A percentile compares a stretch with the other conserved stretches of the same genome.
These are phyloP conservation scores for western clawed frog (Xenopus tropicalis) DNA, from an alignment of 2,113 vertebrate genomes.

Conservation along the genomic window UCB_Xtro_10.0 CM004452.2:37512001-37512500, in stretches of 20 bases:
- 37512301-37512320: not conserved
- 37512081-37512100: not conserved
- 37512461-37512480: too few relatives aligned
- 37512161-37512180: conserved; percentile 33
- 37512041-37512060: conserved; percentile 25
- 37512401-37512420: too few relatives aligned
- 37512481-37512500: too few relatives aligned
- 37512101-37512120: conserved; percentile 26
- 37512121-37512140: conserved; percentile 28
- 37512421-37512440: too few relatives aligned
- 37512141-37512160: conserved; percentile 9
- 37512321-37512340: too few relatives aligned
- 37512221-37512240: not conserved
- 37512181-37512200: conserved; percentile 40
- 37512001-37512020: conserved; percentile 12
- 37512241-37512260: conserved; percentile 9
- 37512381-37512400: too few relatives aligned
- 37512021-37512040: conserved; percentile 32
- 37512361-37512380: too few relatives aligned
- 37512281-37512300: not conserved
- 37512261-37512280: conserved; percentile 9
- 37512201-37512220: not conserved
- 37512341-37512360: too few relatives aligned
- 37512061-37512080: conserved; percentile 20
- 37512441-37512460: too few relatives aligned